Percentiles rank a stretch among this genome's conserved stretches.
Evolutionary conservation across 2,797 vertebrate genomes (phyloP).

Genomic region (Scleropages formosus): DNA sequence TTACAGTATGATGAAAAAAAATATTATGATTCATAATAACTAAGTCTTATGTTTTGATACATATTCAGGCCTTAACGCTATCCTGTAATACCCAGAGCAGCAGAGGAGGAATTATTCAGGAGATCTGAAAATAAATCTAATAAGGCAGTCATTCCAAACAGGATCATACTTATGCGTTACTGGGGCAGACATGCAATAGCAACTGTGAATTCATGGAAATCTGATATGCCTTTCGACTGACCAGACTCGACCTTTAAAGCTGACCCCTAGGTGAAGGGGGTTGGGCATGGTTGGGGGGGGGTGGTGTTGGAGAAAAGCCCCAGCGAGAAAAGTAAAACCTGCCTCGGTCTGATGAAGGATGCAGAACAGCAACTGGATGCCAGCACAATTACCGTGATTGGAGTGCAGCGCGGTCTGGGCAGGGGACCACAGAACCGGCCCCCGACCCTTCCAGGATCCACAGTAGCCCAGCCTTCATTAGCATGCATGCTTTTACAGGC

Average conservation of each 20-base stretch:
- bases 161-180: conserved; percentile 62
- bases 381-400: conserved; percentile 74
- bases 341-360: conserved; percentile 64
- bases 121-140: conserved; percentile 52
- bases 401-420: conserved; percentile 52
- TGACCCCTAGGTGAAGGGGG: conserved; percentile 60
- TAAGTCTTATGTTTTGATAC: conserved; percentile 18
- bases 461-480: conserved; percentile 83
- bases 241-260: conserved; percentile 65
- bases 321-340: conserved; percentile 59
- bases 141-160: conserved; percentile 52
- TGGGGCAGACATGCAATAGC: conserved; percentile 60
- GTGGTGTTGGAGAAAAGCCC: conserved; percentile 51
- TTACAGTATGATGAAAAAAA: neutral
- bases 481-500: conserved; percentile 92
- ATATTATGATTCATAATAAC: neutral
- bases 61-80: neutral
- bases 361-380: conserved; percentile 68
- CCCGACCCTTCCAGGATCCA: conserved; percentile 54
- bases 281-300: conserved; percentile 1
- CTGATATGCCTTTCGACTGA: conserved; percentile 58
- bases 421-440: conserved; percentile 22
- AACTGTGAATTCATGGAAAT: conserved; percentile 36
- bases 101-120: conserved; percentile 48
- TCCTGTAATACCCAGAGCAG: neutral